Evolutionary conservation across 1,140 invertebrate genomes (phyloP), one percentile per base, ranked within the genome.

Genomic region (Zaprionus ornatus): DNA sequence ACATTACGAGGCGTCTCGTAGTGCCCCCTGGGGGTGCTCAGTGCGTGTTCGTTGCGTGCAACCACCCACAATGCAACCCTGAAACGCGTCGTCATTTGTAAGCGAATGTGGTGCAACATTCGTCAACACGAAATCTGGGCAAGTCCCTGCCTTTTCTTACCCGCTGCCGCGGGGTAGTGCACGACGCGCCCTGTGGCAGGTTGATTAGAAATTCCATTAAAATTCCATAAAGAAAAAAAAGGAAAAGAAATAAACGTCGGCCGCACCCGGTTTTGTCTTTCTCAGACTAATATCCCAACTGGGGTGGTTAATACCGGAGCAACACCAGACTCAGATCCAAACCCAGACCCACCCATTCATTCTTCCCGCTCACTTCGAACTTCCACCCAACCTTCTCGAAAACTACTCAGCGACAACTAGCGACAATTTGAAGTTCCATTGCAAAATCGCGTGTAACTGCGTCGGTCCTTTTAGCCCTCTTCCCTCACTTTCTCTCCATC

Each of bases 171-270:
- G 73, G 63, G 55, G 10, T 40, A 59, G 35, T 19, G 61, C 42
- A 23, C 48, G 80, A 50, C 71, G 79, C 64, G 40, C 78, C 82
- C 81, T 55, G 69, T 45, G 66, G 79, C 83, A 87, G 83, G 83
- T 87, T 87, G 83, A 87, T 87, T 87, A 87, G 83, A 87, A 87
- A 87, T 88, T 88, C 77, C 83, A 87, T 87, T 87, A 87, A 88
- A 83, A 87, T 88, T 87, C 80, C 74, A 69, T 73, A 88, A 82
- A 50, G 3, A 50, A 50, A 50, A 50, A 45, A 45, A 45, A 9
- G 40, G 6, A 86, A 74, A 85, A 40, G 45, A 86, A 85, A 69
- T 85, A 60, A 71, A 63, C 50, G 56, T 66, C 71, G 32, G 80
- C 77, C 83, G 61, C 83, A 65, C 78, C 78, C 78, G 48, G 32